Base-by-base conservation (phyloP, 2,113 vertebrate genomes). In the Ameiurus melas region DNA sequence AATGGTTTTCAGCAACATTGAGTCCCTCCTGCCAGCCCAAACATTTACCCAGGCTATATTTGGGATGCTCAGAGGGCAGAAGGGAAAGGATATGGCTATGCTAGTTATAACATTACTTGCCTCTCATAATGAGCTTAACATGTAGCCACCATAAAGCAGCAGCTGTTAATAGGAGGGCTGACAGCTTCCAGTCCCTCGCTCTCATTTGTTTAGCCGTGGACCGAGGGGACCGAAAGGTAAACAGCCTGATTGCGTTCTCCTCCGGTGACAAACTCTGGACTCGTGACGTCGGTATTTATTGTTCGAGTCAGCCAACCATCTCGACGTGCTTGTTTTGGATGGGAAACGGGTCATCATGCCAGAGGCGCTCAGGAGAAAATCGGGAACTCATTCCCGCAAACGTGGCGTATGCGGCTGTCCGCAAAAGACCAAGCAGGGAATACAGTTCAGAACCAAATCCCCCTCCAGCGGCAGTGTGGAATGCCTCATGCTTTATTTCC, bases 271-370 rank as follows among this genome's bases (percentile, higher is more conserved):
- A 86, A 92, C 13, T 89, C 57, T 87, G 53, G 20, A 58, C 85
- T 88, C 25, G 85, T 91, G 90, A 92, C 92, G 93, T 93, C 87
- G 90, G 9, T 95, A 94, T 94, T 95, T 94, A 94, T 95, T 94
- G 93, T 94, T 94, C 30, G 86, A 93, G 92, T 92, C 93, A 92
- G 91, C 92, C 92, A 92, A 92, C 93, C 92, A 90, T 93, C 92
- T 84, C 92, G 17, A 82, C 90, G 70, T 94, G 93, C 92, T 94
- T 93, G 92, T 94, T 92, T 94, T 94, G 93, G 94, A 94, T 88
- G 92, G 92, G 92, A 93, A 94, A 93, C 51, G 81, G 87, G 85
- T 90, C 1, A 14, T 80, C 0, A 88, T 25, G 92, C 92, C 93
- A 94, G 88, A 88, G 43, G 73, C 27, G 20, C 68, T 71, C 58